Base-by-base conservation (phyloP, 2,797 vertebrate species). In the Esox masquinongy region DNA sequence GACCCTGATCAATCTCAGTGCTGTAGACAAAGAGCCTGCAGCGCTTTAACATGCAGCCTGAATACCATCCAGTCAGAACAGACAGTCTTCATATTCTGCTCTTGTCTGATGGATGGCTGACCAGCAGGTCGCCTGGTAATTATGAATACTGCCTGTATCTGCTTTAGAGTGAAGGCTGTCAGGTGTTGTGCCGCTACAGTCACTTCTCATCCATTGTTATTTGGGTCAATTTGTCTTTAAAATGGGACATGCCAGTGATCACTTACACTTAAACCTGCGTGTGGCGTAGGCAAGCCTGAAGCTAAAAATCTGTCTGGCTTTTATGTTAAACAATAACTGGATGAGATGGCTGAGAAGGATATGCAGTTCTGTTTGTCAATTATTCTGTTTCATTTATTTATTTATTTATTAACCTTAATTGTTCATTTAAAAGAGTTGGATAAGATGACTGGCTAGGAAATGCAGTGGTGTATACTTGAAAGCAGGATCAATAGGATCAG, bases 1-100 rank as follows among this genome's bases (percentile, higher is more conserved):
- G 12, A 72, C 73, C 39, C 76, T 80, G 78, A 87, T 90, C 82
- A 81, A 85, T 88, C 84, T 88, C 73, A 64, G 68, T 68, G 39
- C 47, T 8, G 73, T 80, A 80, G 77, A 77, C 84, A 78, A 84
- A 78, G 79, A 66, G 73, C 72, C 66, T n/a, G 79, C 68, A 31
- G 76, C 81, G 43, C 66, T 84, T 80, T 79, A 47, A 73, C 69
- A 50, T 77, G 16, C 56, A 69, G 12, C 86, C 82, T 87, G 71
- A 82, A 9, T 64, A 51, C 76, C 71, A 81, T 70, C 68, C 78
- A 80, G 71, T 71, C 76, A 72, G 72, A 53, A 71, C 64, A 61
- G 9, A 26, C 12, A 2, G 19, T 75, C 11, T 72, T 83, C 76
- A 77, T 87, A 82, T 83, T 82, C 70, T 75, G 31, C 75, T 77